These are phyloP conservation scores for Lypha dubia DNA, from an alignment of 2,888 invertebrate species.

Conservation along the genomic window DNA sequence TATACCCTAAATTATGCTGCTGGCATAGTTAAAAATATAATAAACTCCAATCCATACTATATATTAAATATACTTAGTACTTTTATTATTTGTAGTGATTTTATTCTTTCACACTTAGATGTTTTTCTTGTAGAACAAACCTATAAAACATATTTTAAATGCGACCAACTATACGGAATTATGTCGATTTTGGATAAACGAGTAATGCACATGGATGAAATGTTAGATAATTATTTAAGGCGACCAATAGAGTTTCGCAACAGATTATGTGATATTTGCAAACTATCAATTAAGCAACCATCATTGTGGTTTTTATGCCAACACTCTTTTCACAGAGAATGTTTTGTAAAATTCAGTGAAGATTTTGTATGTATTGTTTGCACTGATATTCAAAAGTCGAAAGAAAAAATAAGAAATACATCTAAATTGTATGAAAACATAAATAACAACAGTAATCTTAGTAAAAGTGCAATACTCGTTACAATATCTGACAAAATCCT, in stretches of 20 bases:
- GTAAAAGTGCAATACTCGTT: background rate
- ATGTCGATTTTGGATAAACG: constrained; percentile 22
- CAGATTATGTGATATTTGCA: constrained; percentile 76
- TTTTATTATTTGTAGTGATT: constrained; percentile 21
- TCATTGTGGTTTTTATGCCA: constrained; percentile 77
- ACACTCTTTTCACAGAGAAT: constrained; percentile 78
- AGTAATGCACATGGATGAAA: constrained; percentile 14
- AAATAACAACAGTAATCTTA: background rate
- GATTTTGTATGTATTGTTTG: constrained; percentile 45
- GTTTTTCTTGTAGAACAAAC: constrained; percentile 29
- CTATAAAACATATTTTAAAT: constrained; percentile 46
- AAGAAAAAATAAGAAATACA: background rate
- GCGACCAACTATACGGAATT: constrained; percentile 1
- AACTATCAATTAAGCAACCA: constrained; percentile 73
- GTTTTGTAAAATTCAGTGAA: constrained; percentile 55
- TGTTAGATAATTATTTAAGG: constrained; percentile 33
- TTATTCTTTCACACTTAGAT: constrained; percentile 47
- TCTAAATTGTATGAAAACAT: background rate
- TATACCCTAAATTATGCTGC: constrained; percentile 11
- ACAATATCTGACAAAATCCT: background rate
- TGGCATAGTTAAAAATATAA: constrained; percentile 33
- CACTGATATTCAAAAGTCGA: background rate
- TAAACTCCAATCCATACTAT: constrained; percentile 46
- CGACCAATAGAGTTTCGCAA: constrained; percentile 78
- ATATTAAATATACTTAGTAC: constrained; percentile 50